Base-by-base conservation (phyloP, 2,888 invertebrate species). In the Hirtodrosophila trivittata region DNA sequence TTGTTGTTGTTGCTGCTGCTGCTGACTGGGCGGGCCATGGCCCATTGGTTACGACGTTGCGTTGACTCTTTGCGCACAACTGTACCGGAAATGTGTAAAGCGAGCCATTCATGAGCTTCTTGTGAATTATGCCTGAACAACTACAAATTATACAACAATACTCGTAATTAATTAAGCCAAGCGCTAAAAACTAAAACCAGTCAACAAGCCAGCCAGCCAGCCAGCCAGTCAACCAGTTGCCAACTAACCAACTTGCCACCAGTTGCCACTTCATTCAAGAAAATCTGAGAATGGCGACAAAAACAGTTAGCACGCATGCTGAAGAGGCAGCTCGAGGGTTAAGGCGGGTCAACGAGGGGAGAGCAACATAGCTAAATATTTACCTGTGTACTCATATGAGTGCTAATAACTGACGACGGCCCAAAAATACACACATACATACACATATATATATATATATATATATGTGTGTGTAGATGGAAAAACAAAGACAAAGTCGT, bases 81-180 rank as follows among this genome's bases (percentile, higher is more conserved):
- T 71, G 70, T 60, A 66, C 64, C 64, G 74, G 64, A 63, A 74
- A 67, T 71, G 71, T 64, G 71, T 75, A 70, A 70, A 70, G 66
- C 60, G 68, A 55, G 68, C 68, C 71, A 71, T 71, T 71, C 74
- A 71, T 71, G 54, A 63, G 63, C 58, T 71, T 73, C 68, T 71
- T 58, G 57, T 71, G 71, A 71, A 71, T 73, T 71, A 71, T 73
- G 64, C 74, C 38, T 55, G 51, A 51, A 60, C 77, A 77, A 46
- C 76, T 57, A 80, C 66, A 83, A 82, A 86, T 82, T 82, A 86
- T 86, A 82, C 81, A 86, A 82, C 82, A 70, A 81, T 82, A 73
- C 70, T 46, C 54, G 68, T 71, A 83, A 83, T 83, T 83, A 83
- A 83, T 83, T 86, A 86, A 86, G 66, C 41, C 67, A 78, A 64